phyloP scores from a whole-genome alignment of 1,140 invertebrate species.

The Drosophila bocqueti region DNA sequence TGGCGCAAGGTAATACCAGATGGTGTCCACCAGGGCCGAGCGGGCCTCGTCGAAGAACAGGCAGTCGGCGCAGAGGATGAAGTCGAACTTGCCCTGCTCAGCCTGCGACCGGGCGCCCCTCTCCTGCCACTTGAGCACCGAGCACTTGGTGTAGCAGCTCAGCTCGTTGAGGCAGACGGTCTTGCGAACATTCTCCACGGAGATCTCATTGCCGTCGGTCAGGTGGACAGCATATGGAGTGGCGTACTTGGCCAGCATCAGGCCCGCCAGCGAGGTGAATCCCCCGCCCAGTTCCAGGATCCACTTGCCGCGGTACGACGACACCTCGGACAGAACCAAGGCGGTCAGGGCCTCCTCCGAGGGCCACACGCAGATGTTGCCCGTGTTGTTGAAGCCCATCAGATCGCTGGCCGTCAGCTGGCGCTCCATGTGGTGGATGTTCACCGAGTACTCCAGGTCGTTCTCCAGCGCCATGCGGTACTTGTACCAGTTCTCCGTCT shows the following conservation, averaged over 20 bases:
- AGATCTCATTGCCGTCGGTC: constrained; percentile 92
- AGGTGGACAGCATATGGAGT: constrained; percentile 87
- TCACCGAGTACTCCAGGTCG: constrained; percentile 85
- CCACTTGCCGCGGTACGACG: constrained; percentile 88
- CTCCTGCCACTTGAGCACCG: constrained; percentile 86
- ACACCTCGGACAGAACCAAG: constrained; percentile 89
- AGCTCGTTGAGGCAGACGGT: constrained; percentile 89
- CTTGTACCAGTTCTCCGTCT: constrained; percentile 86
- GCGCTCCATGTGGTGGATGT: constrained; percentile 87
- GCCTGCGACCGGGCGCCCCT: constrained; percentile 46
- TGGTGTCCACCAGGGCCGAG: constrained; percentile 89
- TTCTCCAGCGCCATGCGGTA: constrained; percentile 86
- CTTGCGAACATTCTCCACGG: constrained; percentile 90
- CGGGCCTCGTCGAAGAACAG: constrained; percentile 93
- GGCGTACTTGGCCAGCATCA: constrained; percentile 90
- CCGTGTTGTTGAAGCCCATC: constrained; percentile 95
- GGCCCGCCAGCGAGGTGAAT: constrained; percentile 93
- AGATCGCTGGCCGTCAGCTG: constrained; percentile 89
- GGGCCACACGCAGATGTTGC: constrained; percentile 96
- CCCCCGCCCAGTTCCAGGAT: constrained; percentile 93
- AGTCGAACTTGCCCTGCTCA: constrained; percentile 87
- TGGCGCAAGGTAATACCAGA: constrained; percentile 88
- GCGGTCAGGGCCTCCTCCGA: constrained; percentile 94
- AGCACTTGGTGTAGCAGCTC: constrained; percentile 84
- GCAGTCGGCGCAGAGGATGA: constrained; percentile 92